Conservation (phyloP, 1,140 invertebrate species). For the Zaprionus kolodkinae region DNA sequence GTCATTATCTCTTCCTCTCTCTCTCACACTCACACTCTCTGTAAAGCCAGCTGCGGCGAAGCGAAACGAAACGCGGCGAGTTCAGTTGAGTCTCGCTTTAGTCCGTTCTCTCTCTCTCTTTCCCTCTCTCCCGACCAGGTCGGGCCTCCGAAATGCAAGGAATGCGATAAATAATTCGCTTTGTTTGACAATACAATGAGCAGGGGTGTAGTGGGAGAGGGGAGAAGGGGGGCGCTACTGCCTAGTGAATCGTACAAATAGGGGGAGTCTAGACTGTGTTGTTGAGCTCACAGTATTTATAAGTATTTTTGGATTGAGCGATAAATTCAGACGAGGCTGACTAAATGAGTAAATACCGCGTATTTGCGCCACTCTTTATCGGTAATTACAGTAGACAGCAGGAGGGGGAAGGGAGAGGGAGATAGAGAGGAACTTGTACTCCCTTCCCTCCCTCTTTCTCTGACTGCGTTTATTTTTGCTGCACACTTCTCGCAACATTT, state of each 20-base stretch:
- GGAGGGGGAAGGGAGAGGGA: not conserved
- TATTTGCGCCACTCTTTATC: conserved; percentile 1
- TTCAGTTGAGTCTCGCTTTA: not conserved
- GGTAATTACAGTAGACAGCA: not conserved
- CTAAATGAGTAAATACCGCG: conserved; percentile 1
- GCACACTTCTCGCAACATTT: not conserved
- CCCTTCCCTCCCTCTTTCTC: not conserved
- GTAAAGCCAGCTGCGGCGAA: not conserved
- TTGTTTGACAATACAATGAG: conserved; percentile 11
- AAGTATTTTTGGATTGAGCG: conserved; percentile 3
- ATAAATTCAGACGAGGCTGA: conserved; percentile 1
- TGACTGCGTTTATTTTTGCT: not conserved
- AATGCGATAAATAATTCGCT: conserved; percentile 23
- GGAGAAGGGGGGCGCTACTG: not conserved
- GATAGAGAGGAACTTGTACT: not conserved
- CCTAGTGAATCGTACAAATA: not conserved
- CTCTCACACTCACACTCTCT: not conserved
- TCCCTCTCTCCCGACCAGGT: not conserved
- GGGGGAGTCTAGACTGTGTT: not conserved
- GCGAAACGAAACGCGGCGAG: not conserved
- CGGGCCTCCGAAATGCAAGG: conserved; percentile 9
- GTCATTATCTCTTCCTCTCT: not conserved
- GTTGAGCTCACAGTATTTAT: not conserved
- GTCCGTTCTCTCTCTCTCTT: not conserved
- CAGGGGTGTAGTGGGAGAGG: too few species aligned